Evolutionary conservation across 2,797 vertebrate genomes (phyloP), one percentile per base, ranked within the genome.

Genomic region (Orestias chungarensis): DNA sequence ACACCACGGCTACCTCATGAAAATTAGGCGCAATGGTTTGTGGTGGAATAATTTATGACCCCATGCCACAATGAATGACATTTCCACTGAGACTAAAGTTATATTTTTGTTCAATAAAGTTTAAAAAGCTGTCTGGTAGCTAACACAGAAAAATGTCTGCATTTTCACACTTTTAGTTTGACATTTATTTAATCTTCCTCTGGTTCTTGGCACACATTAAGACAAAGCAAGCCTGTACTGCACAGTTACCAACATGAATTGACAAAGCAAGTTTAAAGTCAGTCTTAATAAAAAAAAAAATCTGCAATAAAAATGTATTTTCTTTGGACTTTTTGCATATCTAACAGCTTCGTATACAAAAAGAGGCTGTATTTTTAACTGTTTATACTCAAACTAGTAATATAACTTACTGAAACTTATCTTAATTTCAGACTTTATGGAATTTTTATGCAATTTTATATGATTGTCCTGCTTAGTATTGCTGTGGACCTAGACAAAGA

Each of bases 261-360:
- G 12, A 40, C 6, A 11, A 1, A 31, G 29, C 17, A 43, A 33
- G 55, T 50, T 20, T 40, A n/a, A 31, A 61, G 62, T 40, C 42
- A 49, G 62, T 59, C 44, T 35, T 66, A 73, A 73, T 77, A 57
- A 78, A 62, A 15, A 4, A 9, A 23, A 49, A n/a, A 38, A 27
- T 46, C 23, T 49, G 25, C 25, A 40, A 47, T 67, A 9, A 31
- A 55, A 40, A 25, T n/a, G 43, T 20, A 27, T 54, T n/a, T 29
- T 64, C 73, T 43, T 68, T 23, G 23, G 55, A 46, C 52, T 10
- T 61, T 44, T 49, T 71, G 50, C 29, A 33, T 52, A 44, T 23
- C 29, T 55, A 74, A 35, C 52, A 47, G 35, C 43, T 74, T 80
- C 66, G 68, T 57, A 72, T 70, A 75, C 74, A 67, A 64, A 1